phyloP scores from a whole-genome alignment of 2,797 vertebrate species.

The Alca torda region DNA sequence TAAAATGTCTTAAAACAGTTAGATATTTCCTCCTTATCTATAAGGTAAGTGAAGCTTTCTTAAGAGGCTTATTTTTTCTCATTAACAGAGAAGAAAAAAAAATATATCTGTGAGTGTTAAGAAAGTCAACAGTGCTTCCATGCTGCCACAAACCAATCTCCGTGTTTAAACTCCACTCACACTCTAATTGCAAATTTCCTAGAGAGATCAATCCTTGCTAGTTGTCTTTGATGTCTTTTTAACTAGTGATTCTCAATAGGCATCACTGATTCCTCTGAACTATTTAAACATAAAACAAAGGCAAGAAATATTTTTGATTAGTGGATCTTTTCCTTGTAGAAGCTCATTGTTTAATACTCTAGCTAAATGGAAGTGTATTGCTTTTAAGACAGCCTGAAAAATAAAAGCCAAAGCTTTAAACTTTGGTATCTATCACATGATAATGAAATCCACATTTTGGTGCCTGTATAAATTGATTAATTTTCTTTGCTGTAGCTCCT shows the following conservation, averaged over 20 bases:
- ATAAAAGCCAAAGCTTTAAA: not conserved
- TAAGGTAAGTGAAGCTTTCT: not conserved
- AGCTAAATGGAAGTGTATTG: not conserved
- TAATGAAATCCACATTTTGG: not conserved
- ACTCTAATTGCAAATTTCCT: not conserved
- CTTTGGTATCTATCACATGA: not conserved
- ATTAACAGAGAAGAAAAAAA: not conserved
- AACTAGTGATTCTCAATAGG: not conserved
- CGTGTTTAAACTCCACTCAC: not conserved
- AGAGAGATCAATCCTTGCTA: not conserved
- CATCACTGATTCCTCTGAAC: not conserved
- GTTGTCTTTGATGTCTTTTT: constrained; percentile 16
- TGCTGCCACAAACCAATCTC: not conserved
- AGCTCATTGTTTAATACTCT: not conserved
- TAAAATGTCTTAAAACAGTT: not conserved
- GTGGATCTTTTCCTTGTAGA: not conserved
- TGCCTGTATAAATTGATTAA: not conserved
- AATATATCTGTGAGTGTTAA: not conserved
- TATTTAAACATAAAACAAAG: not conserved
- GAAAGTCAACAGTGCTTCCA: not conserved
- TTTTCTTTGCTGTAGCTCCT: not conserved
- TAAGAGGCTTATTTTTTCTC: not conserved
- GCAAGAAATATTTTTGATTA: not conserved
- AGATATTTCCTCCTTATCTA: not conserved
- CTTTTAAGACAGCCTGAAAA: not conserved